Conservation (phyloP, 2,797 vertebrate genomes). For the Darevskia mixta region DNA sequence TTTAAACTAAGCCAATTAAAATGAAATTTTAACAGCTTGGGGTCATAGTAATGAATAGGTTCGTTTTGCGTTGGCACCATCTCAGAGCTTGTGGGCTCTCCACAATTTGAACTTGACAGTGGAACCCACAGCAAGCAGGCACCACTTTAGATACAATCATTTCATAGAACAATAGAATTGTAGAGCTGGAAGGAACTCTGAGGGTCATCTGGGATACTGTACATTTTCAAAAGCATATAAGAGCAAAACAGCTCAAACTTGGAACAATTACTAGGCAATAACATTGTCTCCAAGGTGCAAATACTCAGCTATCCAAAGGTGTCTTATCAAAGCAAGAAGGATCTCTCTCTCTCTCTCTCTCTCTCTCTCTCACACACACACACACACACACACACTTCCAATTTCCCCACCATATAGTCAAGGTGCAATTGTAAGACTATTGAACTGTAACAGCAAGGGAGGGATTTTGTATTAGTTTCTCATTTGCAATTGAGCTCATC, state of each 20-base stretch:
- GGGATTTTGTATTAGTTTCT: background rate
- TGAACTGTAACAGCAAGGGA: background rate
- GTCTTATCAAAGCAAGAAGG: too few relatives aligned
- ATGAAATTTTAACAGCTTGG: constrained; percentile 44
- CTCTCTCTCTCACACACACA: too few relatives aligned
- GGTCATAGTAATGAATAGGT: constrained; percentile 53
- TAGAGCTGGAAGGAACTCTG: background rate
- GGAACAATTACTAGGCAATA: background rate
- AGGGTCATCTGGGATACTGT: too few relatives aligned
- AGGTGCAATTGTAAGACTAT: background rate
- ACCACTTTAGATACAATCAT: constrained; percentile 52
- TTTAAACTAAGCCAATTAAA: constrained; percentile 23
- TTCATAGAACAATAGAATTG: constrained; percentile 42
- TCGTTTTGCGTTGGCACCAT: constrained; percentile 57
- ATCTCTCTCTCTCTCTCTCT: too few relatives aligned
- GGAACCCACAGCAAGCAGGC: constrained; percentile 60
- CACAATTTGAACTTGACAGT: constrained; percentile 68
- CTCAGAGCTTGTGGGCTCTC: constrained; percentile 60
- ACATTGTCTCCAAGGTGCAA: background rate
- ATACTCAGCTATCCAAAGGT: background rate
- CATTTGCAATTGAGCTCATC: background rate
- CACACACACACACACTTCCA: too few relatives aligned
- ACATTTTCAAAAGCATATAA: constrained; percentile 17
- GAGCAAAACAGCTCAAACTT: background rate
- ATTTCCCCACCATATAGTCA: background rate